Base-by-base conservation (phyloP, 2,113 vertebrate genomes). In the Rhabdomys dilectus region DNA sequence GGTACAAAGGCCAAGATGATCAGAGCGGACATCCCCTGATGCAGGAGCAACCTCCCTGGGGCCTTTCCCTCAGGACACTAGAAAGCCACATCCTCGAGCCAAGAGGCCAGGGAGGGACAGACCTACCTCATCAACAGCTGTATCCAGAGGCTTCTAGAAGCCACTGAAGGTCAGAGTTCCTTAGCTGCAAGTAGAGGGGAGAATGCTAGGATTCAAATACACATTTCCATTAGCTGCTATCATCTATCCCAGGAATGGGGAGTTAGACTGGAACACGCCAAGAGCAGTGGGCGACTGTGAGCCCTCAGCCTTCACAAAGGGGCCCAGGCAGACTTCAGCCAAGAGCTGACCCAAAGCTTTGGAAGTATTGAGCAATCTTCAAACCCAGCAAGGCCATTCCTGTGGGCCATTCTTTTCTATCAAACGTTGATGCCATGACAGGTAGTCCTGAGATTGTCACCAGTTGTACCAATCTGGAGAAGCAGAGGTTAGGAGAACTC, bases 131-230 rank as follows among this genome's bases (percentile, higher is more conserved):
- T 99, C 1, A 98, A 99, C 45, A 99, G 99, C 70, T 99, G 99
- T 82, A 98, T 99, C 39, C 99, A 99, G 99, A 99, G 99, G 95
- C 98, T 99, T 24, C 97, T 97, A 72, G 99, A 99, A 96, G 99
- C 99, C 91, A 98, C 98, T 96, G 98, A 96, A 88, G 98, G 45
- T 99, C 99, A 15, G 99, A 99, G 93, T 99, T 99, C 97, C 99
- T 99, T 85, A 98, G 96, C 99, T 99, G 93, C 98, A 99, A 29
- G 99, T 99, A 91, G 99, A 96, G 99, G 94, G 99, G 99, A 89
- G 99, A 99, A 95, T 99, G 99, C 97, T 99, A 99, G 5, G 99
- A 51, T 99, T 99, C 97, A 99, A 99, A 91, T 99, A 99, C 97
- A 99, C 99, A 96, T 99, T 99, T 98, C 98, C 98, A 15, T 97